Percentiles rank a stretch among this genome's conserved stretches.
Conservation (phyloP, 2,797 vertebrate species). For the Clamator glandarius region DNA sequence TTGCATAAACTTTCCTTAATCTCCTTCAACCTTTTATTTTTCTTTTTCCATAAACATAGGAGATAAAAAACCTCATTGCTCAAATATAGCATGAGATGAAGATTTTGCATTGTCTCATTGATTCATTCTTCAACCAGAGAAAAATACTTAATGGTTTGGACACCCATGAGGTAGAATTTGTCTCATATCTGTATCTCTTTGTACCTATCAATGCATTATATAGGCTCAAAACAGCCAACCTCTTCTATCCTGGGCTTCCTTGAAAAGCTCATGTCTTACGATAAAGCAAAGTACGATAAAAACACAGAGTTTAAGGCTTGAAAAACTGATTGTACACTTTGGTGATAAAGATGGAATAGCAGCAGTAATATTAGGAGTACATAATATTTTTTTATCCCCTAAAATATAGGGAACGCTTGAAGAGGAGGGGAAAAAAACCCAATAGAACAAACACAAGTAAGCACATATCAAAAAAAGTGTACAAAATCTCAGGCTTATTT, state of each 20-base stretch:
- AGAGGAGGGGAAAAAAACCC: background rate
- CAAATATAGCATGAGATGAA: background rate
- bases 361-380: background rate
- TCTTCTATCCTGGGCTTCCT: background rate
- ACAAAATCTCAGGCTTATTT: background rate
- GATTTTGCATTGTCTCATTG: background rate
- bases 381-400: background rate
- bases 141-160: background rate
- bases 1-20: background rate
- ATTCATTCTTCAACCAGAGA: background rate
- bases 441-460: background rate
- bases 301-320: background rate
- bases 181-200: background rate
- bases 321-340: background rate
- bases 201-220: background rate
- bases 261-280: background rate
- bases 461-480: background rate
- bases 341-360: background rate
- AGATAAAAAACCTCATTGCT: background rate
- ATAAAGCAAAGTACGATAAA: background rate
- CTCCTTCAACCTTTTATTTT: background rate
- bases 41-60: background rate
- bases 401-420: background rate
- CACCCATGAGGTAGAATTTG: background rate
- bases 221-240: background rate